Percentiles rank a stretch among this genome's conserved stretches.
Evolutionary conservation across 2,888 invertebrate species (phyloP).

Genomic region (Noctuana brunneofusca): DNA sequence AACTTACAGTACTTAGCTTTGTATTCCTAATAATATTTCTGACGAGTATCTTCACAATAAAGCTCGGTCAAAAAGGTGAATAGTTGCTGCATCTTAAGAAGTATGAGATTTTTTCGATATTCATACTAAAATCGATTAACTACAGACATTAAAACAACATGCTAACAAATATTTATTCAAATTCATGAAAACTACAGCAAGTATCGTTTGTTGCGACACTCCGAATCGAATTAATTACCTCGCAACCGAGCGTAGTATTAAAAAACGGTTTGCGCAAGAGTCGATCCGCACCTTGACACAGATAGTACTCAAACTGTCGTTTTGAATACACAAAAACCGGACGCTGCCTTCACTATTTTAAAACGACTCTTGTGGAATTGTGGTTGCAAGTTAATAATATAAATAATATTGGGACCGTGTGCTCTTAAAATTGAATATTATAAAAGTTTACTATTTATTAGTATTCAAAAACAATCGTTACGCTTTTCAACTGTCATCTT

Average conservation of each 20-base stretch:
- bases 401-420: slow-evolving; percentile 10
- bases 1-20: background rate
- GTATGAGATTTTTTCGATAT: background rate
- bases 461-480: too few relatives aligned
- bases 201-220: slow-evolving; percentile 76
- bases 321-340: slow-evolving; percentile 83
- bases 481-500: too few relatives aligned
- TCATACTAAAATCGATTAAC: background rate
- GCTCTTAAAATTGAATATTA: background rate
- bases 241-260: slow-evolving; percentile 79
- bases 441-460: background rate
- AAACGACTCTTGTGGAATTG: slow-evolving; percentile 44
- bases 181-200: slow-evolving; percentile 66
- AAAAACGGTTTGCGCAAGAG: slow-evolving; percentile 80
- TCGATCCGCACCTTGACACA: slow-evolving; percentile 81
- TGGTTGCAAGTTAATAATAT: slow-evolving; percentile 16
- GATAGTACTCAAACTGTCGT: slow-evolving; percentile 78
- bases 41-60: too few relatives aligned
- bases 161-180: slow-evolving; percentile 45
- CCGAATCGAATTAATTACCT: slow-evolving; percentile 82
- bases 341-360: slow-evolving; percentile 72
- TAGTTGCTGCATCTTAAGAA: background rate
- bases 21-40: background rate
- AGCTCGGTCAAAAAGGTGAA: too few relatives aligned
- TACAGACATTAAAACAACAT: slow-evolving; percentile 25